These are phyloP conservation scores for Aphis craccivora DNA, from an alignment of 1,140 invertebrate species.

Conservation along the genomic window DNA sequence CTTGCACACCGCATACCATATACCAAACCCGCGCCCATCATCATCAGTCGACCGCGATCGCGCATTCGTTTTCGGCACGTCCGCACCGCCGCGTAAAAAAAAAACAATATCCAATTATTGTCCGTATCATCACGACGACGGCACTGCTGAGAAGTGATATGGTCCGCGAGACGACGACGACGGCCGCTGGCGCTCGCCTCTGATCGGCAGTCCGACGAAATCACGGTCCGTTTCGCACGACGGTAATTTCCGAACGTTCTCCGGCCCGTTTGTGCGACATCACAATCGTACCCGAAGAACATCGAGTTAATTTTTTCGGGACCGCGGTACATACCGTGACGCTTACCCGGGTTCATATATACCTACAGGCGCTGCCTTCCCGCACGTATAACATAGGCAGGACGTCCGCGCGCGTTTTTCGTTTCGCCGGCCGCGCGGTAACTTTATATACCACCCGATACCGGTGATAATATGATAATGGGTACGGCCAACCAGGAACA, in stretches of 20 bases:
- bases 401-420: background rate
- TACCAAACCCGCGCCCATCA: background rate
- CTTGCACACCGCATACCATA: background rate
- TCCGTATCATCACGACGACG: background rate
- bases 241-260: background rate
- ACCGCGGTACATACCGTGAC: background rate
- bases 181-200: background rate
- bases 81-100: background rate
- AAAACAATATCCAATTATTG: background rate
- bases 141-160: background rate
- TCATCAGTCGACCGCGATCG: background rate
- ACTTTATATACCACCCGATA: background rate
- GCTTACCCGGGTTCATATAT: background rate
- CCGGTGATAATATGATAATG: slow-evolving; percentile 58
- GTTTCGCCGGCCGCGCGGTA: background rate
- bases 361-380: background rate
- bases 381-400: no score
- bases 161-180: background rate
- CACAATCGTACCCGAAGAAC: background rate
- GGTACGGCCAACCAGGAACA: slow-evolving; percentile 61
- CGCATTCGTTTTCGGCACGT: background rate
- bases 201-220: background rate
- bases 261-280: no score
- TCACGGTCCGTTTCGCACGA: background rate
- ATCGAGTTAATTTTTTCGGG: background rate